Conservation (phyloP, 2,797 vertebrate genomes). For the Taenioides sp. region DNA sequence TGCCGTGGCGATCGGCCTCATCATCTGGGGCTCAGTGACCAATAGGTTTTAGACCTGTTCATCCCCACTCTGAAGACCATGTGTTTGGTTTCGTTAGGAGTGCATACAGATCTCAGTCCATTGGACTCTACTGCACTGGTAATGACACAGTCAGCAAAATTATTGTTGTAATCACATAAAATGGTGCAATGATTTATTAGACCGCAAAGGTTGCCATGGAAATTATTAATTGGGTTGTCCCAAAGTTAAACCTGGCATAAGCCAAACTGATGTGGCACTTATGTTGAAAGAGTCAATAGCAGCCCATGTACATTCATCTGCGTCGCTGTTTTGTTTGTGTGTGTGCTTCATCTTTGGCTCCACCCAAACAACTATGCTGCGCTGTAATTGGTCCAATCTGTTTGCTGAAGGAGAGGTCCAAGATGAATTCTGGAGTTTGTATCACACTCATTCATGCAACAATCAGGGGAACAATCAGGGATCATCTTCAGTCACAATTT, state of each 20-base stretch:
- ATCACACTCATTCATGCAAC: too few species aligned
- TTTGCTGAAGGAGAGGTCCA: not conserved
- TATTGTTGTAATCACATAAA: too few species aligned
- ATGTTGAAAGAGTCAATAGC: too few species aligned
- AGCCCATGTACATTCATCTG: too few species aligned
- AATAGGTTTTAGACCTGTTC: conserved; percentile 28
- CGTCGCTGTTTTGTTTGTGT: too few species aligned
- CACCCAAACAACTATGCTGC: not conserved
- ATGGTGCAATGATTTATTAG: too few species aligned
- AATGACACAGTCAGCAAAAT: too few species aligned
- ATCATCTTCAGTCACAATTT: not conserved
- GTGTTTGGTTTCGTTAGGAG: not conserved
- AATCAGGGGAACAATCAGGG: too few species aligned
- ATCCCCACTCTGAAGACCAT: not conserved
- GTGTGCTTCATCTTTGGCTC: too few species aligned
- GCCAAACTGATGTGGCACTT: too few species aligned
- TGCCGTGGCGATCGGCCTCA: conserved; percentile 73
- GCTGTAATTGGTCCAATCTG: not conserved
- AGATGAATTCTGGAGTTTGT: not conserved
- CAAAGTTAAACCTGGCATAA: not conserved
- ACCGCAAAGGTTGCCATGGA: not conserved
- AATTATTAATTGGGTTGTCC: not conserved
- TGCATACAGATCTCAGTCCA: too few species aligned
- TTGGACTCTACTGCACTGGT: too few species aligned
- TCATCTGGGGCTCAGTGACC: conserved; percentile 70